A percentile compares a stretch with the other conserved stretches of the same genome.
Evolutionary conservation across 2,113 vertebrate species (phyloP).

Genomic region (Myotis davidii): DNA sequence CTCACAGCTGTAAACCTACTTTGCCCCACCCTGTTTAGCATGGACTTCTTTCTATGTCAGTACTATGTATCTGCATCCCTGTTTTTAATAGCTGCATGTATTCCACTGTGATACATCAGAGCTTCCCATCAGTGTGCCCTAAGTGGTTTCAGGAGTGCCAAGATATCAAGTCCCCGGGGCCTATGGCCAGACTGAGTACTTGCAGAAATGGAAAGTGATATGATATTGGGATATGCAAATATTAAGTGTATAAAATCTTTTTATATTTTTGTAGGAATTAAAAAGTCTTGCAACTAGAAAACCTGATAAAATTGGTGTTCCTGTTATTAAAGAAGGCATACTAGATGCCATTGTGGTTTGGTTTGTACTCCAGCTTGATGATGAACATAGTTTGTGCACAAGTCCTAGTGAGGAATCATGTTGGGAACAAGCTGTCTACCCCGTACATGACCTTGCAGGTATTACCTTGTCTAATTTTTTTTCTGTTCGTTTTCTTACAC

Average conservation of each 20-base stretch:
- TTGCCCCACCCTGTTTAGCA: neutral
- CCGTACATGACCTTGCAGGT: slow-evolving; percentile 90
- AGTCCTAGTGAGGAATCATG: slow-evolving; percentile 95
- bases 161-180: no score
- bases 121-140: no score
- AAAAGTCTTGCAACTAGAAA: slow-evolving; percentile 90
- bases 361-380: slow-evolving; percentile 97
- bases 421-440: slow-evolving; percentile 99
- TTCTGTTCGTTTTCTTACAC: slow-evolving; percentile 37
- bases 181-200: neutral
- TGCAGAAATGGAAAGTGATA: neutral
- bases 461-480: slow-evolving; percentile 59
- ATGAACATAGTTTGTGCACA: slow-evolving; percentile 93
- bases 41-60: neutral
- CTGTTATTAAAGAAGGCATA: slow-evolving; percentile 86
- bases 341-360: slow-evolving; percentile 95
- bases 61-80: neutral
- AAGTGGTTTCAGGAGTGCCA: neutral
- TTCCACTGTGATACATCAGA: neutral
- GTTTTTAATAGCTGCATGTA: neutral
- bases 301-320: slow-evolving; percentile 85
- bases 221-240: neutral
- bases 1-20: neutral
- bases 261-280: slow-evolving; percentile 88
- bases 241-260: neutral